Evolutionary conservation across 2,113 vertebrate genomes (phyloP).

Genomic region (Anoura caudifer): DNA sequence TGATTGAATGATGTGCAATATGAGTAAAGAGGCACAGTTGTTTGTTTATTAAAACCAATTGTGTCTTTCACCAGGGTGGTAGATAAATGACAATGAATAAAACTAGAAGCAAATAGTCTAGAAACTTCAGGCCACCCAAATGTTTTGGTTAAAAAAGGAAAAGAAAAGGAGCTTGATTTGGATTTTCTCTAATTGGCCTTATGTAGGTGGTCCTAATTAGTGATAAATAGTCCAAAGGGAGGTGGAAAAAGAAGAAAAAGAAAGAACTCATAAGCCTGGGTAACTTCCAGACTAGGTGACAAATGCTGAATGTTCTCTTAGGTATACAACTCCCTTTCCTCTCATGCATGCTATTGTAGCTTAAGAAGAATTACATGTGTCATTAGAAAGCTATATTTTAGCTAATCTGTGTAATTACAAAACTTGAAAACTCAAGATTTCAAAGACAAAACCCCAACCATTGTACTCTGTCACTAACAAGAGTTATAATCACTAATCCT

Average conservation of each 20-base stretch:
- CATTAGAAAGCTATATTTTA: background rate
- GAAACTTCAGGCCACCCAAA: background rate
- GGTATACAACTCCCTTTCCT: background rate
- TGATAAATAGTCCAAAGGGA: background rate
- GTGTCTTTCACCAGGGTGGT: background rate
- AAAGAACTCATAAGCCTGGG: background rate
- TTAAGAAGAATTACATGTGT: background rate
- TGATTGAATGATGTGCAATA: background rate
- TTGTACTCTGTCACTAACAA: background rate
- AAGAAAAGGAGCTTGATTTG: background rate
- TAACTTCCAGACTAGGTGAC: background rate
- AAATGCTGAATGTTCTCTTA: background rate
- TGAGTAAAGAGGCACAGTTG: background rate
- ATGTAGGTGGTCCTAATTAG: background rate
- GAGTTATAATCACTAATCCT: background rate
- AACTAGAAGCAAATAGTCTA: background rate
- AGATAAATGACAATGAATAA: background rate
- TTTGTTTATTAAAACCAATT: background rate
- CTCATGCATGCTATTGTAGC: accelerated
- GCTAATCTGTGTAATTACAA: background rate
- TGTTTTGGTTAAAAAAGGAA: background rate
- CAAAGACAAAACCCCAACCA: background rate
- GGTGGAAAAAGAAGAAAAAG: background rate
- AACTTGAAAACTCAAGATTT: conserved; percentile 27
- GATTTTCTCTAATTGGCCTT: background rate